These are phyloP conservation scores for Macrosiphum euphorbiae DNA, from an alignment of 2,888 invertebrate species.

Conservation along the genomic window DNA sequence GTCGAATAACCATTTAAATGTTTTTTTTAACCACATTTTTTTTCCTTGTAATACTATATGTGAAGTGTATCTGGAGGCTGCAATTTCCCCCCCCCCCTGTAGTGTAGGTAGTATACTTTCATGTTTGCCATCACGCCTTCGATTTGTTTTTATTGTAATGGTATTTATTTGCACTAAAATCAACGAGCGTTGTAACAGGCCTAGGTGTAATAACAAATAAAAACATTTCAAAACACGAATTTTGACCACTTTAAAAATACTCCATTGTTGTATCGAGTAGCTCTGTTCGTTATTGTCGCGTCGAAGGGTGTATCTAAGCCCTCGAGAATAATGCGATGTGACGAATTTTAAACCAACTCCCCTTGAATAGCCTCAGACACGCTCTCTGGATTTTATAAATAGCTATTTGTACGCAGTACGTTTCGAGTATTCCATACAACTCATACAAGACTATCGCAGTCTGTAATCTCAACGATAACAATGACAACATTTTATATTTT, in stretches of 20 bases:
- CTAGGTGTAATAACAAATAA: background rate
- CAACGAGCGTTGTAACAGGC: background rate
- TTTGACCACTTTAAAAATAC: background rate
- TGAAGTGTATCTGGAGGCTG: background rate
- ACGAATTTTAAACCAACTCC: background rate
- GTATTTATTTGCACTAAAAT: background rate
- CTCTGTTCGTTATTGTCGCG: background rate
- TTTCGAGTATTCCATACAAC: background rate
- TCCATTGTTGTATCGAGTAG: background rate
- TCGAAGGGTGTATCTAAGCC: background rate
- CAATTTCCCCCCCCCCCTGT: too few relatives aligned
- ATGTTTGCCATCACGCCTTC: background rate
- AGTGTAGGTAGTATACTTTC: background rate
- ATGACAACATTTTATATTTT: background rate
- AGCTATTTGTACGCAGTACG: background rate
- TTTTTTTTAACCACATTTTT: too few relatives aligned
- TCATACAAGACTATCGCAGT: too few relatives aligned
- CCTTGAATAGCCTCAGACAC: background rate
- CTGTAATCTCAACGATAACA: background rate
- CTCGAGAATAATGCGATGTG: background rate
- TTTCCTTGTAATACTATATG: too few relatives aligned
- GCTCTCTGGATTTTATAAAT: background rate
- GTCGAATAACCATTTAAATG: too few relatives aligned
- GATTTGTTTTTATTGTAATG: background rate
- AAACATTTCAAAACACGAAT: background rate